Evolutionary conservation across 1,140 invertebrate genomes (phyloP).

Genomic region (Chymomyza costata): DNA sequence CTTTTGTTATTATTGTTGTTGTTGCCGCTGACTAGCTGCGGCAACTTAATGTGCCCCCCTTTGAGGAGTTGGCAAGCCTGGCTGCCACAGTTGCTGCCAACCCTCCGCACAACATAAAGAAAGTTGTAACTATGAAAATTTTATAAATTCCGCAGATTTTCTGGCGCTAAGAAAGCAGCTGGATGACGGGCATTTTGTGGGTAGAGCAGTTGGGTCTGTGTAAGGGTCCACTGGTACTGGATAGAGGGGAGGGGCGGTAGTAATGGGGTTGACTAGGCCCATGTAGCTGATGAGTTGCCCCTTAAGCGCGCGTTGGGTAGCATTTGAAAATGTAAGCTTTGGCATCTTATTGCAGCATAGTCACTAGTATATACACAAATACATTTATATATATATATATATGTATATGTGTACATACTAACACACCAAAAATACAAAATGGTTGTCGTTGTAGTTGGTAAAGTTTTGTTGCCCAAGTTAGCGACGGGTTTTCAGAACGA

Average conservation of each 20-base stretch:
- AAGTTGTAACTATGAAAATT: conserved; percentile 74
- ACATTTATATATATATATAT: too few relatives aligned
- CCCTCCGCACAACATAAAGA: conserved; percentile 46
- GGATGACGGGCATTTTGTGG: conserved; percentile 14
- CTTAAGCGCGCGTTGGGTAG: neutral
- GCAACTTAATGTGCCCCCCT: neutral
- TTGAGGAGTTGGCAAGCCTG: neutral
- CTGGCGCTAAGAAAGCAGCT: conserved; percentile 59
- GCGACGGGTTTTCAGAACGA: conserved; percentile 19
- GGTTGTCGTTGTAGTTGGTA: conserved; percentile 33
- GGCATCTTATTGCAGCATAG: conserved; percentile 32
- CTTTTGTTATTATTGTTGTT: neutral
- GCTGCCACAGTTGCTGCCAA: neutral
- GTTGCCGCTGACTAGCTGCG: neutral
- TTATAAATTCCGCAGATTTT: conserved; percentile 73
- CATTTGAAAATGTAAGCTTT: conserved; percentile 40
- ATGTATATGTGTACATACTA: too few relatives aligned
- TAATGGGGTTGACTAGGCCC: conserved; percentile 10
- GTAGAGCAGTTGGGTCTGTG: too few relatives aligned
- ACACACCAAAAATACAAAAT: too few relatives aligned
- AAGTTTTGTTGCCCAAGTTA: conserved; percentile 30
- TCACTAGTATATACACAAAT: neutral
- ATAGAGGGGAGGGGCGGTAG: neutral
- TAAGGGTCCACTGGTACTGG: too few relatives aligned
- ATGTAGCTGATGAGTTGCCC: conserved; percentile 20